Evolutionary conservation across 1,140 invertebrate species (phyloP).

Genomic region (Cotesia glomerata): DNA sequence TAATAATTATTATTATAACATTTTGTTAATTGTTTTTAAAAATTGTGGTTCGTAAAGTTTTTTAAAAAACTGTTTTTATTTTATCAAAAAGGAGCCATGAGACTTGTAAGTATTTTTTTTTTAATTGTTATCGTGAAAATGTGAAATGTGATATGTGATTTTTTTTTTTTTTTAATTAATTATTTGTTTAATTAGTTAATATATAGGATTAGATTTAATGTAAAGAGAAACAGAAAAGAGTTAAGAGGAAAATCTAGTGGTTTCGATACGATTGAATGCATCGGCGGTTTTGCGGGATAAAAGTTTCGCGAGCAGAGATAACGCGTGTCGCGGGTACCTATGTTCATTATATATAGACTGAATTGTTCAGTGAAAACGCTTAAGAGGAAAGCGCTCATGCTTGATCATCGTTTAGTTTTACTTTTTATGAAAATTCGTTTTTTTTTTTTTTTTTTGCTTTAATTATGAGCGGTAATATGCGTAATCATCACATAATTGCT

Average conservation of each 20-base stretch:
- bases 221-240: background rate
- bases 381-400: background rate
- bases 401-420: background rate
- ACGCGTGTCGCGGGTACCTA: background rate
- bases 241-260: background rate
- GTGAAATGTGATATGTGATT: no score
- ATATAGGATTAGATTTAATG: background rate
- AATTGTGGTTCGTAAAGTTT: no score
- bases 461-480: background rate
- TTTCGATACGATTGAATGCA: constrained; percentile 20
- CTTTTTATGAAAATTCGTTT: background rate
- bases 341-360: no score
- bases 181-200: background rate
- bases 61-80: no score
- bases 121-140: background rate
- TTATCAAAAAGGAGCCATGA: constrained; percentile 10
- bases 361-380: constrained; percentile 20
- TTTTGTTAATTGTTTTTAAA: no score
- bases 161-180: no score
- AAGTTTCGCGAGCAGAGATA: constrained; percentile 5
- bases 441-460: background rate
- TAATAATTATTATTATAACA: no score
- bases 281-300: constrained; percentile 5
- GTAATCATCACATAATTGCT: background rate
- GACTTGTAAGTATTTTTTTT: constrained; percentile 24